Evolutionary conservation across 2,797 vertebrate genomes (phyloP), one percentile per base, ranked within the genome.

Genomic region (Phrynocephalus vlangalii): DNA sequence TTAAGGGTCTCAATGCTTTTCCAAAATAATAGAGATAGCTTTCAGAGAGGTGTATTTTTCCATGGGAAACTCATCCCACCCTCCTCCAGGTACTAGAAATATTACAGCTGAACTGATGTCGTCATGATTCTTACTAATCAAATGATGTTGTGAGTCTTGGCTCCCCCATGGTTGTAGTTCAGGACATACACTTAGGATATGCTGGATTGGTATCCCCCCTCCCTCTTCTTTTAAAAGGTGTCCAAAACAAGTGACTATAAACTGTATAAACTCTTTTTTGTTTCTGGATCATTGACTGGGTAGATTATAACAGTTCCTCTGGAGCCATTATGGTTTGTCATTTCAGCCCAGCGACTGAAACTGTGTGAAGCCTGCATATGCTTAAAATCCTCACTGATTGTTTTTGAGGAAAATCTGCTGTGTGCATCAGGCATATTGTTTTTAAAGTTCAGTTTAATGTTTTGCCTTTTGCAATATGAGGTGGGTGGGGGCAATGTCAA

Each of bases 241-340:
- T 71, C 76, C 66, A 75, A 76, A 88, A 44, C n/a, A 80, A 68
- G 70, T 38, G 71, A 79, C 28, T 71, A 9, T 86, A 72, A 82
- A 78, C 50, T 68, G 30, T 93, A 76, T 91, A 94, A 89, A 92
- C 92, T 80, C 79, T 92, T 94, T 87, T 95, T 91, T 71, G 78
- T 89, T 94, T 89, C 90, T 91, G 87, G 88, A 85, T 92, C 89
- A 91, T 91, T 94, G 94, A 90, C 79, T 95, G 86, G 38, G 91
- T 86, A 94, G 78, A 92, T 94, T 93, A 90, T 87, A 92, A 92
- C 56, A 76, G 76, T 89, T 90, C 76, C 86, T 86, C 87, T 91
- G 90, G 88, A 80, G 8, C 81, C 68, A 86, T 93, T 95, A 94
- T 75, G 83, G 63, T 87, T 91, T 80, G 56, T 93, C 52, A 78